phyloP scores from a whole-genome alignment of 2,797 vertebrate species.

The Rhinatrema bivittatum region DNA sequence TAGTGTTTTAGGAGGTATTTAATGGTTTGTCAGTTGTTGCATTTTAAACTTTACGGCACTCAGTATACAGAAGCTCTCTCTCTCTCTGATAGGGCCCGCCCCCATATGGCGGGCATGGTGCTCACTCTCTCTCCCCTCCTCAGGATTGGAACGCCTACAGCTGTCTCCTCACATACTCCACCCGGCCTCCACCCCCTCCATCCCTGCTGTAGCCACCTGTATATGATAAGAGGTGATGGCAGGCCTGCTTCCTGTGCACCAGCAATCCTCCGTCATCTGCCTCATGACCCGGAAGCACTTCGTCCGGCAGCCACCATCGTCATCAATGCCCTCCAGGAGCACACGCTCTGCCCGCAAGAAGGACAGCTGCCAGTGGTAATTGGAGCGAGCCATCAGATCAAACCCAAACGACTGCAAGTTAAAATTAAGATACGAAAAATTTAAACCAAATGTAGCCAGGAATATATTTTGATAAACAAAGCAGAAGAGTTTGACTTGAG shows the following conservation, averaged over 20 bases:
- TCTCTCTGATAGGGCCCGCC: rapidly evolving
- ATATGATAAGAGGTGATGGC: conserved; percentile 70
- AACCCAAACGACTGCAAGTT: conserved; percentile 67
- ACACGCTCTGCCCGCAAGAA: conserved; percentile 65
- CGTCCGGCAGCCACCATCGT: conserved; percentile 69
- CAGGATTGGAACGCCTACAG: neutral
- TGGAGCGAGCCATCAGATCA: conserved; percentile 62
- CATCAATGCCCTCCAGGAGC: conserved; percentile 65
- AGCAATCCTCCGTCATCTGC: conserved; percentile 72
- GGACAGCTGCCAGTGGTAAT: conserved; percentile 73
- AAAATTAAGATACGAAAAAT: neutral
- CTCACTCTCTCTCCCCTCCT: neutral
- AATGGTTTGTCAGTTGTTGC: too few relatives aligned
- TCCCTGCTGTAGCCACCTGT: conserved; percentile 48
- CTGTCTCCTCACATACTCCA: too few relatives aligned
- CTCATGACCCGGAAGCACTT: conserved; percentile 61
- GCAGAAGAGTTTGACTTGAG: too few relatives aligned
- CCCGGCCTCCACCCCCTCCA: neutral
- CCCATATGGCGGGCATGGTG: neutral
- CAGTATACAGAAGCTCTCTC: neutral
- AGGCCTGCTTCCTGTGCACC: conserved; percentile 68
- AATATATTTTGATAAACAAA: too few relatives aligned
- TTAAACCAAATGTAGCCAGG: rapidly evolving
- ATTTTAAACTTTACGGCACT: too few relatives aligned
- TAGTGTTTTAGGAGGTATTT: too few relatives aligned